A percentile compares a stretch with the other conserved stretches of the same genome.
Conservation (phyloP, 1,140 invertebrate genomes). For the Trinorchestia longiramus region DNA sequence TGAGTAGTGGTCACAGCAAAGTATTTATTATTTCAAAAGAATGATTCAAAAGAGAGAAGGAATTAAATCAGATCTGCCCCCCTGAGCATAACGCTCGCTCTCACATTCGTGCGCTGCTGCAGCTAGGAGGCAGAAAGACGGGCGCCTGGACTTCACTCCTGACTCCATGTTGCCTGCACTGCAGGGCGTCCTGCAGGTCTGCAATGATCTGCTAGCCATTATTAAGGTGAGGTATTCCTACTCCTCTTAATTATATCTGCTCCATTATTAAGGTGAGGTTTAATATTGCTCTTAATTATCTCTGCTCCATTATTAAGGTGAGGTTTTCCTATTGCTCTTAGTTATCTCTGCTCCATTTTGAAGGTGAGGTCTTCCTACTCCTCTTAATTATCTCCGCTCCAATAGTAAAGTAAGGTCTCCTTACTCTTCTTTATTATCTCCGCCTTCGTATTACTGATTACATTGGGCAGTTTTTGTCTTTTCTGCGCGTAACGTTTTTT, state of each 20-base stretch:
- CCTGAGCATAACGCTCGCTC: background rate
- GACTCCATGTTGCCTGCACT: conserved; percentile 58
- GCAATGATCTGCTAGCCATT: conserved; percentile 58
- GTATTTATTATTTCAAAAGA: too few species aligned
- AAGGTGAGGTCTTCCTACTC: too few species aligned
- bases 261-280: conserved; percentile 60
- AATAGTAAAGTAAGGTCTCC: conserved; percentile 59
- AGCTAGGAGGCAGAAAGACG: conserved; percentile 64
- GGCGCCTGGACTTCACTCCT: conserved; percentile 62
- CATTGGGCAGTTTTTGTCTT: background rate
- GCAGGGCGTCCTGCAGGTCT: conserved; percentile 56
- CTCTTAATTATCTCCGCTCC: conserved; percentile 32
- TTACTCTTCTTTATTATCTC: too few species aligned
- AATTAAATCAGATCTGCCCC: too few species aligned
- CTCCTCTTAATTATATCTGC: conserved; percentile 20
- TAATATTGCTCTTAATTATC: too few species aligned
- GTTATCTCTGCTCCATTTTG: too few species aligned
- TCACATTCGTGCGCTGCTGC: background rate
- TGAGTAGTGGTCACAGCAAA: too few species aligned
- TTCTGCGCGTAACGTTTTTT: background rate
- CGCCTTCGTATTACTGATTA: background rate
- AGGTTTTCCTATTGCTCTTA: too few species aligned
- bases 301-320: conserved; percentile 62
- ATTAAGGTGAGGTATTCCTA: conserved; percentile 59
- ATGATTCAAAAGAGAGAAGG: too few species aligned